Evolutionary conservation across 2,797 vertebrate genomes (phyloP), one percentile per base, ranked within the genome.

Genomic region (Masticophis lateralis): DNA sequence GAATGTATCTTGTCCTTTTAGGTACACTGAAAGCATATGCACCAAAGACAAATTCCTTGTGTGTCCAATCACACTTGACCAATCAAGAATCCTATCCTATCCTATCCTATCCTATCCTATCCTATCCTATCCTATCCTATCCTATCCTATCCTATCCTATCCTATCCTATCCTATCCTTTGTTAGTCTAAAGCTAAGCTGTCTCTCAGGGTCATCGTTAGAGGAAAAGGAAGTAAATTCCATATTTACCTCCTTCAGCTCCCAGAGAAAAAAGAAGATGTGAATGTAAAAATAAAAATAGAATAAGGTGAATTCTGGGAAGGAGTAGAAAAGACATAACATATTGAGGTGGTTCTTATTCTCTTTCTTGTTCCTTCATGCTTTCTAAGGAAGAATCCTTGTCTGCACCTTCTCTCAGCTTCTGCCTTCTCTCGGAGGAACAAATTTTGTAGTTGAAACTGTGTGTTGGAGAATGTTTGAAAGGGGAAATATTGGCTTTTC

Each of bases 401-500:
- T 25, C 37, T 47, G 43, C 43, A 47, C 25, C 43, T 83, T 47
- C 43, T 47, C 10, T 25, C 20, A 25, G 43, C 9, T 47, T 83
- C 79, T 83, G 43, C 37, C 57, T 83, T 10, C 87, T 89, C 51
- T 91, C 32, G 10, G 57, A 91, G 86, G 57, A 18, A 20, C 47
- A 53, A 60, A 51, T 86, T 93, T 79, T 25, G 87, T 88, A 13
- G 57, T 86, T 86, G 59, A 74, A 66, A 27, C 87, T 91, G 69
- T 69, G 87, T 89, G 27, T 66, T 89, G 87, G 69, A 87, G 90
- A 32, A 37, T 83, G 83, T 89, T 86, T 89, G 32, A 57, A 66
- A 89, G 90, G 51, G 90, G 90, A 89, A 91, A 93, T 89, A 89
- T 91, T 93, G 93, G 90, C 90, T 91, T 91, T 93, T 89, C 90